Evolutionary conservation across 2,888 invertebrate genomes (phyloP).

Genomic region (Frankliniella fusca): DNA sequence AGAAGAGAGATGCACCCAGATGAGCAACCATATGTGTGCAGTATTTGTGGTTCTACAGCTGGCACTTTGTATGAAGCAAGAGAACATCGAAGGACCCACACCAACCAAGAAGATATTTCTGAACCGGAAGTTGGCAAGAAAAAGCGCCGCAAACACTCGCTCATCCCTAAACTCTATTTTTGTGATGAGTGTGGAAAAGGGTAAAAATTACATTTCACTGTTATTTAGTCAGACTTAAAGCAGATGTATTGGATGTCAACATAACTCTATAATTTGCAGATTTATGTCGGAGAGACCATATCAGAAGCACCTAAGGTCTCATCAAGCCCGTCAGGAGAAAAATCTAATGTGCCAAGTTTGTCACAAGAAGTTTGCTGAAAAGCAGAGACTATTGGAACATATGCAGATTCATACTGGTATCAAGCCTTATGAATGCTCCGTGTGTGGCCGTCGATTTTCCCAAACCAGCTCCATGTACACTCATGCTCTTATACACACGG

Average conservation of each 20-base stretch:
- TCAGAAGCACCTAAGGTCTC: neutral
- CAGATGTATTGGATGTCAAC: no score
- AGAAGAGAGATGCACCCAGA: slow-evolving; percentile 36
- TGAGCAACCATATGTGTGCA: slow-evolving; percentile 37
- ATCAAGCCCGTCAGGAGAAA: slow-evolving; percentile 20
- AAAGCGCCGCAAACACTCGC: neutral
- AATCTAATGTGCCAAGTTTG: slow-evolving; percentile 34
- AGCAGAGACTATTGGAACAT: slow-evolving; percentile 36
- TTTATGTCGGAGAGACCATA: neutral
- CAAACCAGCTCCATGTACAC: slow-evolving; percentile 37
- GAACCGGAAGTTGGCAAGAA: slow-evolving; percentile 28
- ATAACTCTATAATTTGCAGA: neutral
- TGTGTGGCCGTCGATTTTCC: slow-evolving; percentile 37
- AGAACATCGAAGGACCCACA: slow-evolving; percentile 36
- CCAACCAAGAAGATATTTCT: slow-evolving; percentile 25
- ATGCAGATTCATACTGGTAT: slow-evolving; percentile 37
- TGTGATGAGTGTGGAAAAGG: slow-evolving; percentile 27
- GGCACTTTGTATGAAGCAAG: slow-evolving; percentile 38
- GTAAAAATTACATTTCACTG: neutral
- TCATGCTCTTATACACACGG: slow-evolving; percentile 37
- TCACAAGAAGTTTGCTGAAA: slow-evolving; percentile 35
- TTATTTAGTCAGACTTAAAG: neutral
- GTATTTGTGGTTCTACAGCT: slow-evolving; percentile 35
- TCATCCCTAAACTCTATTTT: neutral
- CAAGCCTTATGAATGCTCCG: slow-evolving; percentile 36